phyloP scores from a whole-genome alignment of 2,888 invertebrate genomes.

The Octonoba sinensis region DNA sequence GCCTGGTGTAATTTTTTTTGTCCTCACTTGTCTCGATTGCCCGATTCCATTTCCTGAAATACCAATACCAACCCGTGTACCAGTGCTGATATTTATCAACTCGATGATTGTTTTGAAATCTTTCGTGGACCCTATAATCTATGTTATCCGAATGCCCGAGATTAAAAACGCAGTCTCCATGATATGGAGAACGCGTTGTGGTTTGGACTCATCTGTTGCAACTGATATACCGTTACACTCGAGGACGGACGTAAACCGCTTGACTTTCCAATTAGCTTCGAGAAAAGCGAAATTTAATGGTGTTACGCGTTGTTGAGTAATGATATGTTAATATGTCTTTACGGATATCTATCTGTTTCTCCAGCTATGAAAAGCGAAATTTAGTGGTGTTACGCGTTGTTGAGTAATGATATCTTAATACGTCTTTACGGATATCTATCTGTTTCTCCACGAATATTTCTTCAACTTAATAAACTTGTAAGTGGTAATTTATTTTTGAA shows the following conservation, averaged over 20 bases:
- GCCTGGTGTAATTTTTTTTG: conserved; percentile 76
- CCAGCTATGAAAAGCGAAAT: conserved; percentile 18
- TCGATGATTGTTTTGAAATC: conserved; percentile 77
- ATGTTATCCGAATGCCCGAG: conserved; percentile 78
- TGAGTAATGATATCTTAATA: not conserved
- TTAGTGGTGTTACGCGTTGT: conserved; percentile 22
- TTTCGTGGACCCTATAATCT: conserved; percentile 78
- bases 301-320: conserved; percentile 12
- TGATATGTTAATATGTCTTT: too few relatives aligned
- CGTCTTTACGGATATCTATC: too few relatives aligned
- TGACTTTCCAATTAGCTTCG: conserved; percentile 26
- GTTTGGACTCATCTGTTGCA: not conserved
- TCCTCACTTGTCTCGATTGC: conserved; percentile 75
- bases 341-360: too few relatives aligned
- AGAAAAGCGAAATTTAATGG: conserved; percentile 30
- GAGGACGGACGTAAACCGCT: conserved; percentile 37
- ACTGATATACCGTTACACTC: conserved; percentile 31
- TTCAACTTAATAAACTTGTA: too few relatives aligned
- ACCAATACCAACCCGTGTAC: conserved; percentile 53
- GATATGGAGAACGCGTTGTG: conserved; percentile 46
- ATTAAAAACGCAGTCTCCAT: conserved; percentile 72
- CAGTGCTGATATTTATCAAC: conserved; percentile 71
- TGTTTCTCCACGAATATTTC: too few relatives aligned
- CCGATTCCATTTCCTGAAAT: conserved; percentile 67
- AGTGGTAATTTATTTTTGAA: too few relatives aligned